Evolutionary conservation across 1,140 invertebrate genomes (phyloP).

Genomic region (Cydia splendana): DNA sequence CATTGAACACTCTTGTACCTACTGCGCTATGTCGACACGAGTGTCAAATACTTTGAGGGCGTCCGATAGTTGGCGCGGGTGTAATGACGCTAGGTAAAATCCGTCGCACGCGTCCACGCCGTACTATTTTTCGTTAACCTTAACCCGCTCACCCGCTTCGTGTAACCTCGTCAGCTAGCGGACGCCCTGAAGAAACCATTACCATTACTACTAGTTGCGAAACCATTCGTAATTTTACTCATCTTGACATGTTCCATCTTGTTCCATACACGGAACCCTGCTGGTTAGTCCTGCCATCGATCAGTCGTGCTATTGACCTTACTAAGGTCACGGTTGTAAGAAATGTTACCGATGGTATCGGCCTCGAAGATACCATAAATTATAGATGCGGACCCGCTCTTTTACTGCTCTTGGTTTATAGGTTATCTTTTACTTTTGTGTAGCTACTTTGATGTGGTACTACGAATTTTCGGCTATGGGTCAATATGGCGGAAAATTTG

Average conservation of each 20-base stretch:
- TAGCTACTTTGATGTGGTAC: neutral
- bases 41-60: too few species aligned
- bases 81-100: too few species aligned
- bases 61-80: too few species aligned
- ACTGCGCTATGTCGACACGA: too few species aligned
- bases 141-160: too few species aligned
- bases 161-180: too few species aligned
- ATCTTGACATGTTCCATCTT: neutral
- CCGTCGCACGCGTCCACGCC: too few species aligned
- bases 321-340: conserved; percentile 21
- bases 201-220: neutral
- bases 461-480: neutral
- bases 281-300: conserved; percentile 13
- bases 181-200: too few species aligned
- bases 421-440: neutral
- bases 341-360: conserved; percentile 24
- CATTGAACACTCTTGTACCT: too few species aligned
- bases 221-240: neutral
- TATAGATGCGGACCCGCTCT: conserved; percentile 11
- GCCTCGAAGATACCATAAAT: neutral
- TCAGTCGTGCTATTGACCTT: conserved; percentile 27
- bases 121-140: too few species aligned
- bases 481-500: neutral
- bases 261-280: conserved; percentile 3
- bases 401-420: conserved; percentile 9